Evolutionary conservation across 1,140 invertebrate species (phyloP).

Genomic region (Anastatus disparis): DNA sequence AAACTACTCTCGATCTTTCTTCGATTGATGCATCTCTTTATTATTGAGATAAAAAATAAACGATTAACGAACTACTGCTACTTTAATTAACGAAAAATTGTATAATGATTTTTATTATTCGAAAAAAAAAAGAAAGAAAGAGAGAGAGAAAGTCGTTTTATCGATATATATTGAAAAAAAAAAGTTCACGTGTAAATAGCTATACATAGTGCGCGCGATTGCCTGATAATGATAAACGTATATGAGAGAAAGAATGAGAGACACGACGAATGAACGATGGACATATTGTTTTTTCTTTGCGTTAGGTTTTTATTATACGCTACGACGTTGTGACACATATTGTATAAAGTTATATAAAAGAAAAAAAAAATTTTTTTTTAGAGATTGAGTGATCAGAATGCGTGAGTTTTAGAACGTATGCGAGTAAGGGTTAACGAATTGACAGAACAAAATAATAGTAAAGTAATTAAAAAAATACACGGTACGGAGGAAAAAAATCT

Average conservation of each 20-base stretch:
- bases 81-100: slow-evolving; percentile 16
- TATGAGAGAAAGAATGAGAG: slow-evolving; percentile 22
- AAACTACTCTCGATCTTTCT: slow-evolving; percentile 18
- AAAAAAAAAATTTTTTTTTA: slow-evolving; percentile 42
- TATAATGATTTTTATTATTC: slow-evolving; percentile 23
- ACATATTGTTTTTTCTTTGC: slow-evolving; percentile 30
- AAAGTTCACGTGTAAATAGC: slow-evolving; percentile 65
- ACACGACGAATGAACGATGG: slow-evolving; percentile 20
- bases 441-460: slow-evolving; percentile 44
- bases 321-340: slow-evolving; percentile 37
- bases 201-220: slow-evolving; percentile 60
- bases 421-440: slow-evolving; percentile 47
- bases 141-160: slow-evolving; percentile 16
- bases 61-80: too few relatives aligned
- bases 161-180: slow-evolving; percentile 18
- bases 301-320: slow-evolving; percentile 41
- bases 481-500: slow-evolving; percentile 28
- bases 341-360: slow-evolving; percentile 45
- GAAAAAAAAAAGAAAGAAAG: slow-evolving; percentile 1
- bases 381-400: slow-evolving; percentile 19
- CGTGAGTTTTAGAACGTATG: slow-evolving; percentile 18
- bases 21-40: too few relatives aligned
- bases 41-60: too few relatives aligned
- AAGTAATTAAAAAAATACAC: slow-evolving; percentile 28
- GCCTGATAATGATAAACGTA: slow-evolving; percentile 19